These are phyloP conservation scores for Vombatus ursinus DNA, from an alignment of 2,113 vertebrate genomes.

Conservation along the genomic window DNA sequence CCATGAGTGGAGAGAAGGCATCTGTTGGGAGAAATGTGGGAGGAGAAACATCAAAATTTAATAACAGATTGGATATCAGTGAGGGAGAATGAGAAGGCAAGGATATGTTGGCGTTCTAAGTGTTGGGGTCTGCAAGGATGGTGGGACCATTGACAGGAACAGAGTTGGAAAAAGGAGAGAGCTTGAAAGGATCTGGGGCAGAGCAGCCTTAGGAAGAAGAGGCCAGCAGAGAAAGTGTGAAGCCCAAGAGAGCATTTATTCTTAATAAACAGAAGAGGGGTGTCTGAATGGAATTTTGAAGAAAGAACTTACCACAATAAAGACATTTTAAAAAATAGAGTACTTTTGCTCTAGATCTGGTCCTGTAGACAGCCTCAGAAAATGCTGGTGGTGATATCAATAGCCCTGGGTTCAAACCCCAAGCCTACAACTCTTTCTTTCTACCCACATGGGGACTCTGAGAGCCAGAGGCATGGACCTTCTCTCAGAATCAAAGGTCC, in stretches of 20 bases:
- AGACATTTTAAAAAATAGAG: neutral
- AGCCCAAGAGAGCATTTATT: neutral
- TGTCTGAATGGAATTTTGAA: neutral
- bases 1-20: neutral
- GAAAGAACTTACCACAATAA: neutral
- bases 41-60: neutral
- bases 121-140: neutral
- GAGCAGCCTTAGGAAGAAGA: neutral
- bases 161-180: neutral
- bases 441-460: neutral
- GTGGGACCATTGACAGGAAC: neutral
- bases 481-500: neutral
- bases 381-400: neutral
- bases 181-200: neutral
- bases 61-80: neutral
- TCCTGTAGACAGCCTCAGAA: neutral
- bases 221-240: neutral
- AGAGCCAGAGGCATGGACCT: neutral
- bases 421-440: too few species aligned
- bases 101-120: too few species aligned
- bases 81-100: fast-evolving
- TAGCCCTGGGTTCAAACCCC: neutral
- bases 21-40: neutral
- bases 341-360: neutral
- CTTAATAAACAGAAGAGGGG: neutral